These are phyloP conservation scores for Steinernema scapterisci DNA, from an alignment of 2,888 invertebrate genomes.

Conservation along the genomic window DNA sequence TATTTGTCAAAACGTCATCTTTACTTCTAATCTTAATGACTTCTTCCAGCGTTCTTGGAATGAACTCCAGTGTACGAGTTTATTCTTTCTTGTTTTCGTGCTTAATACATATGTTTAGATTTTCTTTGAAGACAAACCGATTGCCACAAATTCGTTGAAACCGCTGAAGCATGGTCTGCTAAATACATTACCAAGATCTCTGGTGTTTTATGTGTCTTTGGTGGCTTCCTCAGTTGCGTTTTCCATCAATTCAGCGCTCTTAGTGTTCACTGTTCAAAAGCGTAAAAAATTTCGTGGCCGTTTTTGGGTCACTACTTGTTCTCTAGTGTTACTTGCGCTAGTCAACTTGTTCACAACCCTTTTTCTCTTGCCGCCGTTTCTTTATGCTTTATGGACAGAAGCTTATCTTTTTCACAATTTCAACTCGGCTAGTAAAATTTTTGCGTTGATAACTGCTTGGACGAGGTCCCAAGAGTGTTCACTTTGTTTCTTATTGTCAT, in stretches of 20 bases:
- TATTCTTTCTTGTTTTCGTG: not conserved
- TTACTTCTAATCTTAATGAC: not conserved
- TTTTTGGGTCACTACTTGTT: not conserved
- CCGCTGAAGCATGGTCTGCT: not conserved
- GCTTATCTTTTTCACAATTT: not conserved
- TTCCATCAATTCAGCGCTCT: not conserved
- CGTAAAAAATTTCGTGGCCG: not conserved
- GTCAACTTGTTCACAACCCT: not conserved
- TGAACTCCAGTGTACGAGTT: not conserved
- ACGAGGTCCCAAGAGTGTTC: conserved; percentile 6
- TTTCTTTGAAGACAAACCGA: not conserved
- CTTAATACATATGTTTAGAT: not conserved
- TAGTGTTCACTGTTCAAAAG: not conserved
- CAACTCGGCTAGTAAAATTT: not conserved
- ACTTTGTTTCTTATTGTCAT: not conserved
- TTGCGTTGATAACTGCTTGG: not conserved
- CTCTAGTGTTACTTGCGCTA: not conserved
- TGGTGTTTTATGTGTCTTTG: not conserved
- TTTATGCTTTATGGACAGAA: not conserved
- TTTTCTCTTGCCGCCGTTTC: not conserved
- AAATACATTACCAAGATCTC: not conserved
- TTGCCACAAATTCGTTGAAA: not conserved
- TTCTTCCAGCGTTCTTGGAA: not conserved
- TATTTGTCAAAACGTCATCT: not conserved
- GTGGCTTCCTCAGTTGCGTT: not conserved